Evolutionary conservation across 2,888 invertebrate genomes (phyloP), one percentile per base, ranked within the genome.

Genomic region (Philereme transversata): DNA sequence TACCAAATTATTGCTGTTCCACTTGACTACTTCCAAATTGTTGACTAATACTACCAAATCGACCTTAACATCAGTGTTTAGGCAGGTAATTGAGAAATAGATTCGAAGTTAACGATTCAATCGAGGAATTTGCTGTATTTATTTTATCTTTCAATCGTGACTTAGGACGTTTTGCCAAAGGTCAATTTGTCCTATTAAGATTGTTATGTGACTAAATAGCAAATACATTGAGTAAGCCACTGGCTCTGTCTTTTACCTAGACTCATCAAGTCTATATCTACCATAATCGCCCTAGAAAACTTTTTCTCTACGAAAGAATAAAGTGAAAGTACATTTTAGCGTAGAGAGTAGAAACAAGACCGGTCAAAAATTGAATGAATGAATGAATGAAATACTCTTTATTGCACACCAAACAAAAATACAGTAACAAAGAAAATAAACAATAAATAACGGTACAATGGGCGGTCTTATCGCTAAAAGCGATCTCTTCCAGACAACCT

Each of bases 121-220:
- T 77, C 68, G 64, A 72, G 72, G 71, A 72, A 74, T 71, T 69
- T 71, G 68, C 71, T 69, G 65, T 72, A 70, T 77, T 73, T 71
- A 72, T 69, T 52, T 62, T 67, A 67, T 73, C 70, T 74, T 67
- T 60, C 74, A 72, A 60, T 73, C 73, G 70, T 74, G 73, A 73
- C 70, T 69, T 8, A 57, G 59, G 62, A 52, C 43, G 34, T 49
- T 57, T 60, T 65, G 62, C 51, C 61, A 72, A 72, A 73, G 74
- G 74, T 73, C 69, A 73, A 60, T 56, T 52, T 53, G 50, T 59
- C 53, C 58, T 68, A 67, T 62, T 65, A 70, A 67, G 52, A 56
- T 61, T 65, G 60, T 54, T 62, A 63, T 63, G 60, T 60, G 62
- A 65, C 62, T 65, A 60, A 59, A 53, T 53, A 57, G 33, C 38